These are phyloP conservation scores for Oxygymnocypris stewartii DNA, from an alignment of 2,113 vertebrate species.

Conservation along the genomic window DNA sequence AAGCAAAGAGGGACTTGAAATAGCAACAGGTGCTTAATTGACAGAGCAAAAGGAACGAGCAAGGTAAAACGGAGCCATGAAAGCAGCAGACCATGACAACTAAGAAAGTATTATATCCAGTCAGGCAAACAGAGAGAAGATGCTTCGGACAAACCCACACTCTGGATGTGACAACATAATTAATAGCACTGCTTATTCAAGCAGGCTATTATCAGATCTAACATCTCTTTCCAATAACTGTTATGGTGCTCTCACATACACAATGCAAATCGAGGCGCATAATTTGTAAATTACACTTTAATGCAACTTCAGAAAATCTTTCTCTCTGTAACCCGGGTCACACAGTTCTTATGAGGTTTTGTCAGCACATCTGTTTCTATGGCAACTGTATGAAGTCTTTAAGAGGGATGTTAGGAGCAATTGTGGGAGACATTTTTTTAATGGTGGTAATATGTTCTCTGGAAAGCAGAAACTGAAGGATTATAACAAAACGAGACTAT, in stretches of 20 bases:
- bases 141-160: conserved; percentile 17
- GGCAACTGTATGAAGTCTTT: conserved; percentile 29
- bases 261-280: conserved; percentile 25
- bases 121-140: conserved; percentile 32
- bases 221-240: conserved; percentile 34
- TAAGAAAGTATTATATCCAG: conserved; percentile 29
- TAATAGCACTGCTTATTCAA: conserved; percentile 30
- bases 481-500: neutral
- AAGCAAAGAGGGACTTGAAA: conserved; percentile 21
- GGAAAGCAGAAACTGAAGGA: neutral
- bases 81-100: conserved; percentile 27
- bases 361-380: conserved; percentile 37
- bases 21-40: neutral
- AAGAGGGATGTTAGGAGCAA: conserved; percentile 13
- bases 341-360: neutral
- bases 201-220: conserved; percentile 7
- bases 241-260: conserved; percentile 14
- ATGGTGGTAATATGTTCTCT: neutral
- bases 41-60: neutral
- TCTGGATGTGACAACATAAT: conserved; percentile 37
- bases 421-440: neutral
- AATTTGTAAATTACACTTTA: conserved; percentile 40
- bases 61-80: neutral
- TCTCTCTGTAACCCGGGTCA: conserved; percentile 23
- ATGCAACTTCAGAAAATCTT: conserved; percentile 26